phyloP scores from a whole-genome alignment of 2,888 invertebrate genomes.

The Meiosimyza decipiens region DNA sequence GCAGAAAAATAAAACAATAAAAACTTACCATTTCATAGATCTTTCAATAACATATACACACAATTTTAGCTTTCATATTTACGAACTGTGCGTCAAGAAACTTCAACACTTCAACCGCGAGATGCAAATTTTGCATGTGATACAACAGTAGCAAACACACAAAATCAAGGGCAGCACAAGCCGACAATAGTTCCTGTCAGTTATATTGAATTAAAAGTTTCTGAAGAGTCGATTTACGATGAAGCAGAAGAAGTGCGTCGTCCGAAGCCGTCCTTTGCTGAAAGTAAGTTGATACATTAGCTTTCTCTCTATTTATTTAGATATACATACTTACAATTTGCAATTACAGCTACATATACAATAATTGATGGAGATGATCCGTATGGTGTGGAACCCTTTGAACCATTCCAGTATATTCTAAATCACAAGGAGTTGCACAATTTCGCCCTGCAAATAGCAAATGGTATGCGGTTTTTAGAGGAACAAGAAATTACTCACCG shows the following conservation, averaged over 20 bases:
- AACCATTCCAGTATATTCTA: conserved; percentile 63
- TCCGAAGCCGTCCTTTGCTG: conserved; percentile 69
- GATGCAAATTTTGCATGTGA: conserved; percentile 44
- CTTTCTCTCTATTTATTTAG: not conserved
- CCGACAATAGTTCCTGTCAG: conserved; percentile 46
- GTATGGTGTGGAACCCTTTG: conserved; percentile 33
- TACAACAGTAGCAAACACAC: not conserved
- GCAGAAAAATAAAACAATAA: no score
- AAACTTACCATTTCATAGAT: not conserved
- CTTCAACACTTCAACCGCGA: conserved; percentile 38
- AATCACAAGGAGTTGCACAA: conserved; percentile 72
- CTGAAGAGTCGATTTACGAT: conserved; percentile 48
- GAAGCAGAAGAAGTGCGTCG: conserved; percentile 35
- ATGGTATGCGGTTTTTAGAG: conserved; percentile 83
- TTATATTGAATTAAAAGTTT: conserved; percentile 62
- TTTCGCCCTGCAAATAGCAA: conserved; percentile 83
- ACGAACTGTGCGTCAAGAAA: conserved; percentile 52
- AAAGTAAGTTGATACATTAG: conserved; percentile 68
- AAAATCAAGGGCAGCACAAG: conserved; percentile 11
- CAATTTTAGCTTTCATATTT: conserved; percentile 50
- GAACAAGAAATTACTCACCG: conserved; percentile 77
- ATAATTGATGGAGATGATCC: conserved; percentile 50
- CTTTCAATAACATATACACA: no score
- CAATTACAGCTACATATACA: conserved; percentile 58
- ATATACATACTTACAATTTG: not conserved